phyloP scores from a whole-genome alignment of 2,797 vertebrate species.

The Huso huso region DNA sequence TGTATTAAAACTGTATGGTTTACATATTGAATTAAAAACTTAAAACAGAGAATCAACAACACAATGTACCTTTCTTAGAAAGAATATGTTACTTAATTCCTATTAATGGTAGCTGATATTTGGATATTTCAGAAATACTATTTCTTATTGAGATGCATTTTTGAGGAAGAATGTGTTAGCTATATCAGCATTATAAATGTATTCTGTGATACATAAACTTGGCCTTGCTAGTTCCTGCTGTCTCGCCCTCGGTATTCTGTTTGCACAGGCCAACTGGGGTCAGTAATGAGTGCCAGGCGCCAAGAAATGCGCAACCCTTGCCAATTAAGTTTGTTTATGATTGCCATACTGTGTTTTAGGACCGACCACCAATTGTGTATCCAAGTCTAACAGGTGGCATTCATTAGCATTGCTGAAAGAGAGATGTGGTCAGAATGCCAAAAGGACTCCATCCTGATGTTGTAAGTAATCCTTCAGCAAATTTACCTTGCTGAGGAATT shows the following conservation, averaged over 20 bases:
- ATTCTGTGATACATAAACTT: too few relatives aligned
- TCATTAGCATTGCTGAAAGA: conserved; percentile 42
- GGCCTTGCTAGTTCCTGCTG: conserved; percentile 28
- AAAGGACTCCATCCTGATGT: background rate
- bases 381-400: conserved; percentile 58
- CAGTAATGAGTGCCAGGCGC: conserved; percentile 45
- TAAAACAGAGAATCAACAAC: too few relatives aligned
- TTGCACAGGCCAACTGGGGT: conserved; percentile 26
- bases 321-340: conserved; percentile 23
- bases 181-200: too few relatives aligned
- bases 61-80: too few relatives aligned
- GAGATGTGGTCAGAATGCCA: background rate
- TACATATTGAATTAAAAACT: too few relatives aligned
- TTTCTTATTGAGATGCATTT: too few relatives aligned
- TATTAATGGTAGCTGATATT: too few relatives aligned
- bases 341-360: conserved; percentile 26
- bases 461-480: background rate
- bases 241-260: conserved; percentile 25
- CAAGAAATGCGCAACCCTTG: conserved; percentile 38
- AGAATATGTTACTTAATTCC: too few relatives aligned
- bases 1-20: too few relatives aligned
- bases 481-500: background rate
- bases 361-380: conserved; percentile 29
- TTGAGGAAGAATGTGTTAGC: too few relatives aligned
- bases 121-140: too few relatives aligned